Conservation (phyloP, 2,797 vertebrate genomes). For the Botia kubotai region DNA sequence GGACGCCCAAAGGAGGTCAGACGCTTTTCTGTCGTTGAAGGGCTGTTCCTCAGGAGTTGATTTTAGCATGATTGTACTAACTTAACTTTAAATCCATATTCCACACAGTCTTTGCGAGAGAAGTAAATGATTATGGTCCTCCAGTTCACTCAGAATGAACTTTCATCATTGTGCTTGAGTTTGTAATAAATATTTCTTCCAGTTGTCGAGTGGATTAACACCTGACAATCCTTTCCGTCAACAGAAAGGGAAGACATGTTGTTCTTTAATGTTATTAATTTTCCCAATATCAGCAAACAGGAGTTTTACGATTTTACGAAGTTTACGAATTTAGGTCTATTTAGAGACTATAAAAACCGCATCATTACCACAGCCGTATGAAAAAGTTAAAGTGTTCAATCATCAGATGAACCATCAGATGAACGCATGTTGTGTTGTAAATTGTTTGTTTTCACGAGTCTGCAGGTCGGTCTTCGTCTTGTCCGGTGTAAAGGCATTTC, state of each 20-base stretch:
- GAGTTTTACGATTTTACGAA: too few relatives aligned
- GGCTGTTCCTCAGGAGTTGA: slow-evolving; percentile 66
- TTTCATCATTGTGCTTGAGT: slow-evolving; percentile 47
- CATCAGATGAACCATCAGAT: not conserved
- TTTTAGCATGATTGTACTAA: slow-evolving; percentile 57
- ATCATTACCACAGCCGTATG: slow-evolving; percentile 46
- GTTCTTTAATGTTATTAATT: slow-evolving; percentile 59
- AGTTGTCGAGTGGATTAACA: slow-evolving; percentile 42
- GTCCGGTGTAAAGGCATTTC: slow-evolving; percentile 52
- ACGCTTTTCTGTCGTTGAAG: slow-evolving; percentile 68
- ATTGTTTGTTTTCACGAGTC: not conserved
- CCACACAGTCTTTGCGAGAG: slow-evolving; percentile 33
- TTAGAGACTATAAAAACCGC: too few relatives aligned
- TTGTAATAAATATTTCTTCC: slow-evolving; percentile 48
- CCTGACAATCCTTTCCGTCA: not conserved
- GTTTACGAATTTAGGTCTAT: too few relatives aligned
- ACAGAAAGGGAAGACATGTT: slow-evolving; percentile 45
- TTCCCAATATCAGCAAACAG: slow-evolving; percentile 62
- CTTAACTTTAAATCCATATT: slow-evolving; percentile 51
- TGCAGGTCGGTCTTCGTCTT: slow-evolving; percentile 38
- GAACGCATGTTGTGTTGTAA: not conserved
- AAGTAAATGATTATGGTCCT: slow-evolving; percentile 48
- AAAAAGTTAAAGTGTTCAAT: slow-evolving; percentile 55
- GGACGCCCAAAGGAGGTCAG: slow-evolving; percentile 78
- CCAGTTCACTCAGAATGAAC: slow-evolving; percentile 59